Evolutionary conservation across 2,113 vertebrate genomes (phyloP), one percentile per base, ranked within the genome.

Genomic region (Peromyscus leucopus): DNA sequence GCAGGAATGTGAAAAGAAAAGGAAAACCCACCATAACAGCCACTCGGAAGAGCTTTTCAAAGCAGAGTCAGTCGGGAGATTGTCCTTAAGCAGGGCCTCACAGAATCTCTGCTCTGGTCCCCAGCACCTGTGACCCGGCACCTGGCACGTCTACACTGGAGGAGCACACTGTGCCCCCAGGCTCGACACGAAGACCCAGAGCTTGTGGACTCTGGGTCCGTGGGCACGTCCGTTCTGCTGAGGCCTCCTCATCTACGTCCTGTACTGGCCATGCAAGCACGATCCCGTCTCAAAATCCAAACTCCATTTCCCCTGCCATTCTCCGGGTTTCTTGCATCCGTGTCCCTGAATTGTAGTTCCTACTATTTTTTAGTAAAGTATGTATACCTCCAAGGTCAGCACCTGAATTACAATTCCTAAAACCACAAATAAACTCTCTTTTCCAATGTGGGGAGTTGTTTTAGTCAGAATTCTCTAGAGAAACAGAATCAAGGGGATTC

Each of bases 181-280:
- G 7, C 72, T 51, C 4, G 24, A 5, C 10, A 1, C 2, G 33
- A 46, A 16, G 4, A 31, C 7, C 39, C 22, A n/a, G 36, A 22
- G 72, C 33, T 59, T n/a, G 10, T 11, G 55, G 55, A 51, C 69
- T 26, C 57, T 57, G 8, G 46, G 8, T 17, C 39, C 8, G 22
- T 7, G n/a, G n/a, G 57, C 28, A 2, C 9, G 10, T 72, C 26
- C 26, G 0, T 42, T 33, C 42, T 9, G 24, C 1, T 12, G 42
- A 1, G 4, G 0, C 0, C 2, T 33, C 39, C 51, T 31, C 2
- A 22, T 22, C 42, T 39, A 3, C 3, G 3, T 11, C 39, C 48
- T 28, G 79, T 16, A 7, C 8, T 6, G 39, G 28, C 17, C 80
- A 3, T 7, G 0, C 22, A 16, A 61, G 4, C 51, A 16, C 57